These are phyloP conservation scores for Astreopora myriophthalma DNA, from an alignment of 64 coral and sea anemone species.

Conservation along the genomic window DNA sequence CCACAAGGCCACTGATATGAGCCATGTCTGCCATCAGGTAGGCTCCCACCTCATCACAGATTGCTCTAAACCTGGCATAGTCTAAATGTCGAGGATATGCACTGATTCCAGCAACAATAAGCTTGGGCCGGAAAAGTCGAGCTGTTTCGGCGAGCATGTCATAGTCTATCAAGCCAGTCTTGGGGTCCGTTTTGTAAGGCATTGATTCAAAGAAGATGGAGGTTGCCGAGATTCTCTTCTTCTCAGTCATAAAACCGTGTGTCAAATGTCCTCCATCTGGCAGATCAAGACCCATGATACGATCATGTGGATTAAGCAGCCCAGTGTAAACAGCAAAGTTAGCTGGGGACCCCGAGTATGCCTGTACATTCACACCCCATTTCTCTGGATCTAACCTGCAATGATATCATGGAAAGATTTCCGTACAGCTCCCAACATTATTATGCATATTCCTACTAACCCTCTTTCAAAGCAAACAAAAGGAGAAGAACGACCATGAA, in stretches of 20 bases:
- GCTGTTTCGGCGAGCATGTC: slow-evolving; percentile 89
- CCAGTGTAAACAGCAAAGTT: slow-evolving; percentile 98
- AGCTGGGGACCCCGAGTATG: slow-evolving; percentile 96
- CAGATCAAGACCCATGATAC: slow-evolving; percentile 98
- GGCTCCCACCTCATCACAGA: slow-evolving; percentile 89
- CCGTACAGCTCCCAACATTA: too few species aligned
- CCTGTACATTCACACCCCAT: slow-evolving; percentile 98
- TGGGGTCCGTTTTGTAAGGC: slow-evolving; percentile 89
- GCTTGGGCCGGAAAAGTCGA: slow-evolving; percentile 89
- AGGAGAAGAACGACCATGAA: too few species aligned
- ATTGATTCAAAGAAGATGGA: slow-evolving; percentile 99
- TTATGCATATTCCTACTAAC: too few species aligned
- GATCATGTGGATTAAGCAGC: slow-evolving; percentile 88
- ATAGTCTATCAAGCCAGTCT: slow-evolving; percentile 95
- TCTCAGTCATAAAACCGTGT: slow-evolving; percentile 99
- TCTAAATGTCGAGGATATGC: slow-evolving; percentile 90
- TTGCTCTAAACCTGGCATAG: slow-evolving; percentile 85
- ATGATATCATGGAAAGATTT: too few species aligned
- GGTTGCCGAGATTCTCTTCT: slow-evolving; percentile 97
- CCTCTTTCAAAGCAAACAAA: too few species aligned
- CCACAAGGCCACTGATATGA: slow-evolving; percentile 95
- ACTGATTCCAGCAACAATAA: slow-evolving; percentile 98
- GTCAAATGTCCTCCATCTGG: slow-evolving; percentile 98
- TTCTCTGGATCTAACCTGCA: slow-evolving; percentile 94
- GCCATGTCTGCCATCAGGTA: slow-evolving; percentile 92